phyloP scores from a whole-genome alignment of 1,140 invertebrate species.

The Listronotus oregonensis region DNA sequence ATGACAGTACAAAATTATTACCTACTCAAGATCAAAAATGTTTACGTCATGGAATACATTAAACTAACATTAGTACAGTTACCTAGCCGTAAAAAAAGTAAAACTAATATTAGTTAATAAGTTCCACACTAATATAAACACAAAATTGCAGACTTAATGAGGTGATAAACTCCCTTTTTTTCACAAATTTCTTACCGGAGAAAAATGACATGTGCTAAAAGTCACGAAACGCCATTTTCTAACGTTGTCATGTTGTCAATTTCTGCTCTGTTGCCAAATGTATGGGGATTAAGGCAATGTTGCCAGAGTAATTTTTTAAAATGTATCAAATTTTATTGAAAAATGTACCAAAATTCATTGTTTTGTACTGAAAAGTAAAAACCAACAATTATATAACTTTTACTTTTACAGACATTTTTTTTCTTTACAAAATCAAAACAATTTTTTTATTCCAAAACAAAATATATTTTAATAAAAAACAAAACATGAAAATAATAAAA shows the following conservation, averaged over 20 bases:
- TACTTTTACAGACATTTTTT: no score
- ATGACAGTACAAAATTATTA: slow-evolving; percentile 27
- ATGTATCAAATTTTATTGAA: no score
- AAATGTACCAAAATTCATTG: no score
- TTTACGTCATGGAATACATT: slow-evolving; percentile 40
- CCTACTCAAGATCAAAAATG: slow-evolving; percentile 24
- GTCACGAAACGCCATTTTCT: slow-evolving; percentile 44
- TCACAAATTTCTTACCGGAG: slow-evolving; percentile 39
- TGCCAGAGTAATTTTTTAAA: no score
- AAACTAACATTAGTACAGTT: background rate
- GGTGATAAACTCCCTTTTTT: slow-evolving; percentile 23
- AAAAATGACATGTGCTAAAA: slow-evolving; percentile 48
- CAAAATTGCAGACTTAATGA: background rate
- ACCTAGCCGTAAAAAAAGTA: background rate
- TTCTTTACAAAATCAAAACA: no score
- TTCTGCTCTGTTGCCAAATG: no score
- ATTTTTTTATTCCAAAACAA: no score
- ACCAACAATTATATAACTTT: no score
- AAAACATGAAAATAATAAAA: no score
- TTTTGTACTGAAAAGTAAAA: no score
- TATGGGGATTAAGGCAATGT: no score
- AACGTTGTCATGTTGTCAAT: background rate
- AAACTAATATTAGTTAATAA: background rate
- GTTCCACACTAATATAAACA: background rate
- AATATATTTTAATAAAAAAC: no score